Base-by-base conservation (phyloP, 2,888 invertebrate species). In the Nemotelus pantherinus region DNA sequence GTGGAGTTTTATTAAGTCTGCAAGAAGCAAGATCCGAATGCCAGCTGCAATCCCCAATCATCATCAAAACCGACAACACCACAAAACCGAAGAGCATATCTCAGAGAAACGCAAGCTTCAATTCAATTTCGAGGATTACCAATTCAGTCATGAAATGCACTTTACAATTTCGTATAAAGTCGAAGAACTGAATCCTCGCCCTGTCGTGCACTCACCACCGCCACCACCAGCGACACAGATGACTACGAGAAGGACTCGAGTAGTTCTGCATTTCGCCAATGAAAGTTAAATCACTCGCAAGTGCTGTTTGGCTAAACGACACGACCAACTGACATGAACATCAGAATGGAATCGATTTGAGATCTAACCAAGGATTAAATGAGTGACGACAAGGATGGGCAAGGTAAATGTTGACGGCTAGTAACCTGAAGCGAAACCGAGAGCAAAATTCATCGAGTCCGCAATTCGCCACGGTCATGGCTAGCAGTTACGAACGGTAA, bases 231-330 rank as follows among this genome's bases (percentile, higher is more conserved):
- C 41, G 43, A 63, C 63, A 41, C 43, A 9, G 43, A 63, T 63
- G 63, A 3, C 57, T 10, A 25, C 57, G 63, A 55, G 7, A 70
- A 55, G 70, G 53, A 70, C 55, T 53, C 5, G 70, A 41, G 47
- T 10, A 70, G 55, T 74, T 74, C 63, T 74, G 74, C 74, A 74
- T 60, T 60, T 74, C 48, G 48, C 74, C 50, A 70, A 74, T 74
- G 74, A 74, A 74, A 60, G 74, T 63, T 74, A 74, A 74, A 74
- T 74, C 74, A 63, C 60, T 48, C 60, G 74, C 74, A 74, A 74
- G 74, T 60, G 74, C 74, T 74, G 74, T 74, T 74, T 74, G 74
- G 74, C 48, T 47, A 74, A 74, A 55, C 74, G 63, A 74, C 74
- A 74, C 74, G 74, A 60, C 74, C 63, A 74, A 74, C 74, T 74